A percentile compares a stretch with the other conserved stretches of the same genome.
Evolutionary conservation across 2,888 invertebrate species (phyloP).

Genomic region (Eubasilissa splendida): DNA sequence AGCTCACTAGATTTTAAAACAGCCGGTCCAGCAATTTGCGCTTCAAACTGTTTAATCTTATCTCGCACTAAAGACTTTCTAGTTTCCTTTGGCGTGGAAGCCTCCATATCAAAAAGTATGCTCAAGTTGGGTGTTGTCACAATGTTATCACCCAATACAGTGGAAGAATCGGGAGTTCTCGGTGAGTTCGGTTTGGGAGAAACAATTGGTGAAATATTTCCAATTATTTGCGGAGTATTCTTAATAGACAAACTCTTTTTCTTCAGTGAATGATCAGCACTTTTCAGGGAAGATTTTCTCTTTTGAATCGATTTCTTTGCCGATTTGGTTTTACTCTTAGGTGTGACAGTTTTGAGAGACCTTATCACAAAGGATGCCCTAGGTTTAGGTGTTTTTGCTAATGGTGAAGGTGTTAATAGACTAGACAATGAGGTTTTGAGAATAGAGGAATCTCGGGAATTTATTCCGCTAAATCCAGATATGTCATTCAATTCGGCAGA

Average conservation of each 20-base stretch:
- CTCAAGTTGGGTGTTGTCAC: constrained; percentile 55
- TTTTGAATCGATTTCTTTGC: constrained; percentile 19
- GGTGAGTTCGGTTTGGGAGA: constrained; percentile 50
- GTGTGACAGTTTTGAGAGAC: constrained; percentile 20
- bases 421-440: constrained; percentile 2
- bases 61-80: constrained; percentile 39
- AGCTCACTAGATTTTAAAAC: not conserved
- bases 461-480: not conserved
- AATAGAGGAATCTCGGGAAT: constrained; percentile 7
- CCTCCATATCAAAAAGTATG: constrained; percentile 51
- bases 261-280: not conserved
- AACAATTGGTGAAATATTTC: constrained; percentile 53
- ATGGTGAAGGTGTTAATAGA: constrained; percentile 6
- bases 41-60: constrained; percentile 36
- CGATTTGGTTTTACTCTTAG: constrained; percentile 26
- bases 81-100: constrained; percentile 53
- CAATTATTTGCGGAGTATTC: constrained; percentile 23
- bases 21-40: not conserved
- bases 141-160: constrained; percentile 36
- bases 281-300: constrained; percentile 33
- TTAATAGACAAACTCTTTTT: constrained; percentile 35
- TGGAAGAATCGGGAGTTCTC: constrained; percentile 42
- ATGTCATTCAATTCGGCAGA: constrained; percentile 5
- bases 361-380: constrained; percentile 22
- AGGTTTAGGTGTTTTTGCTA: not conserved